Base-by-base conservation (phyloP, 2,113 vertebrate genomes). In the Zosterops japonicus region DNA sequence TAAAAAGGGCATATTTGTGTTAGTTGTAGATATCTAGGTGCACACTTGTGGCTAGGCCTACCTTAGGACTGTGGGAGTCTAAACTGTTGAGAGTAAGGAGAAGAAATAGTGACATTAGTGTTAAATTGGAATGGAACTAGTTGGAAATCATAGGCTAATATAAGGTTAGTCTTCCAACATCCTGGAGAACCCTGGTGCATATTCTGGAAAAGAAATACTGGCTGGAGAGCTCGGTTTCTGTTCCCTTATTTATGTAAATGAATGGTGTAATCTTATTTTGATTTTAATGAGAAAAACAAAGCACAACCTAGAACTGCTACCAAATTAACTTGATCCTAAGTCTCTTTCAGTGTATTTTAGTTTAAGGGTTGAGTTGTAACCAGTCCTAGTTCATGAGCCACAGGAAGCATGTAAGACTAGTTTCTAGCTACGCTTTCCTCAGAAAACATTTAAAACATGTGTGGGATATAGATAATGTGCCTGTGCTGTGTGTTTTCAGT, bases 1-100 rank as follows among this genome's bases (percentile, higher is more conserved):
- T 65, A 6, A 46, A 56, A 80, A 69, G 2, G 57, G 4, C 4
- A 1, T 78, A 12, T 87, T 80, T 63, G 18, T 47, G 25, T 74
- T 47, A 75, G 12, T 59, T 1, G 14, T 13, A 79, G 56, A 59
- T 83, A 67, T 55, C 5, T 2, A 8, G 15, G 17, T 68, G 35
- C 6, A 22, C 0, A 1, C 12, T 47, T 46, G 11, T 71, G 49
- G 4, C 42, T 60, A 17, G 24, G 33, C 5, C 7, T 67, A 29
- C 50, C 44, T 39, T 81, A 50, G n/a, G 25, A 24, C 9, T 55
- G 28, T 41, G 69, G 10, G 63, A 35, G 10, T 44, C 33, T 41
- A 28, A 83, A 20, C 17, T 63, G 28, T 24, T 71, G 47, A 61
- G 57, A 80, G 25, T 35, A 39, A 91, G 23, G 28, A 74, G 33